Conservation (phyloP, 64 coral and sea anemone genomes). For the Actinia equina region DNA sequence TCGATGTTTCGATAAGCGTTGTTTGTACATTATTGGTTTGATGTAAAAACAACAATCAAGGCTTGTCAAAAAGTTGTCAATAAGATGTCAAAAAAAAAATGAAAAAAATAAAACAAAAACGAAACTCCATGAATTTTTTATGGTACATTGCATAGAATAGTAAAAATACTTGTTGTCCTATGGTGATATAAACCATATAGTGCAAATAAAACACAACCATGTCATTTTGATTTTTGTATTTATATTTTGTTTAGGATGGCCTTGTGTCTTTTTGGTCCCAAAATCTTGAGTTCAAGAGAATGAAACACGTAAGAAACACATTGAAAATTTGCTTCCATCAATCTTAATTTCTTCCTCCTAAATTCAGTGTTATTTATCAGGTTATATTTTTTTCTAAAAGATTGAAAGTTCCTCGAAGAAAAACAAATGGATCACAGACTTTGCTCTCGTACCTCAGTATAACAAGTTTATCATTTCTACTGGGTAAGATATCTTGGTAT, state of each 20-base stretch:
- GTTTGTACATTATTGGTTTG: too few species aligned
- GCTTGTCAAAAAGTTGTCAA: too few species aligned
- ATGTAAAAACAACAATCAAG: too few species aligned
- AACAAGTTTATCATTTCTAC: slow-evolving; percentile 99
- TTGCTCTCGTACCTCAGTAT: slow-evolving; percentile 90
- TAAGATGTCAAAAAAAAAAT: too few species aligned
- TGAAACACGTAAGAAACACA: slow-evolving; percentile 84
- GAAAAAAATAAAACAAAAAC: too few species aligned
- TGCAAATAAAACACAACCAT: not conserved
- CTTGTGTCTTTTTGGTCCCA: slow-evolving; percentile 97
- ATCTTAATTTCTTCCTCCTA: not conserved
- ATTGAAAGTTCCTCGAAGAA: slow-evolving; percentile 95
- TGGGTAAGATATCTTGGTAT: slow-evolving; percentile 53
- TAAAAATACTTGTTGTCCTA: too few species aligned
- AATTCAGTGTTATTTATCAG: not conserved
- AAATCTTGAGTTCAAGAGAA: slow-evolving; percentile 96
- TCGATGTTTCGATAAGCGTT: too few species aligned
- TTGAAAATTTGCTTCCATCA: too few species aligned
- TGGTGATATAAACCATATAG: too few species aligned
- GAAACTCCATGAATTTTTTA: too few species aligned
- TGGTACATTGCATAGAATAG: too few species aligned
- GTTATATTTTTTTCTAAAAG: slow-evolving; percentile 20
- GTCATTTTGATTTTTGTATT: not conserved
- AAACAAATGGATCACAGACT: slow-evolving; percentile 99
- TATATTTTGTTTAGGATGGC: slow-evolving; percentile 60